Evolutionary conservation across 2,113 vertebrate genomes (phyloP), one percentile per base, ranked within the genome.

Genomic region (Tauraco erythrolophus): DNA sequence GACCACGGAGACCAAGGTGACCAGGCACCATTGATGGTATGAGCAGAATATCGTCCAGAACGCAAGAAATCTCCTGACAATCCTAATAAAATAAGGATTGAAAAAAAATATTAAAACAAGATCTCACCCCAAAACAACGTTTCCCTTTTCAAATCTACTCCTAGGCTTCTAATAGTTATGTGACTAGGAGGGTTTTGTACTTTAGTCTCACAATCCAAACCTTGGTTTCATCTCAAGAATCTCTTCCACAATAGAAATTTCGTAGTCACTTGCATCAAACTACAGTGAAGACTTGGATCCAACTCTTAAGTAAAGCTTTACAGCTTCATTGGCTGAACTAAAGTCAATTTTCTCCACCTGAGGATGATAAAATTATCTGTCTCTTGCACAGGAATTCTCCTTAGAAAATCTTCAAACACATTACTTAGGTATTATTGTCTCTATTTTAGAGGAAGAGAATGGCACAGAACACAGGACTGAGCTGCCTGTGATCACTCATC

Each of bases 11-110:
- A 98, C 99, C 99, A 99, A 41, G 98, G 97, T 0, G 99, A 99
- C 99, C 99, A 99, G 37, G 98, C 99, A 7, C 99, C 99, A 1
- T 99, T 99, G 74, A 99, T 97, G 0, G 99, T 98, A 91, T 99
- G 99, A 50, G 99, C 98, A 0, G 99, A 98, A 75, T 99, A 98
- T 46, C 98, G 98, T 22, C 99, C 99, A 7, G 99, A 98, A 9
- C 98, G 98, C 86, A 99, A 98, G 89, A 99, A 98, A 91, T 99
- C 99, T 7, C 99, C 99, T 93, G 97, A 97, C 46, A 97, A 82
- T 43, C 97, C 98, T 98, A 89, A 80, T 25, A 24, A 77, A 80
- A 87, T 18, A 80, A 91, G 46, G 27, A 7, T 45, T 9, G 2
- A 30, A 30, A 65, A 76, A 84, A 64, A 4, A 33, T 14, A 91